Evolutionary conservation across 1,140 invertebrate species (phyloP).

Genomic region (Pentalonia nigronervosa): DNA sequence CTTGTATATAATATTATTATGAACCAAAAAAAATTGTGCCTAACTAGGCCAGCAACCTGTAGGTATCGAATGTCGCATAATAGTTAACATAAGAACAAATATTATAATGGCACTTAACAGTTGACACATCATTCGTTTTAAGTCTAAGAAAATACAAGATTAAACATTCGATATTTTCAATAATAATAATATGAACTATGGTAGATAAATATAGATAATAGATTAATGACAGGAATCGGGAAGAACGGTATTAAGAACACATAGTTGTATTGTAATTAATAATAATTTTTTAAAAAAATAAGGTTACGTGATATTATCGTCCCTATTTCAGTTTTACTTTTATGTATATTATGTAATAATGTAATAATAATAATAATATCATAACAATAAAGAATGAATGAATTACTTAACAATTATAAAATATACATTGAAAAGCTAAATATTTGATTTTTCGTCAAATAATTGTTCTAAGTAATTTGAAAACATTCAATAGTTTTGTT

Average conservation of each 20-base stretch:
- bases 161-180: neutral
- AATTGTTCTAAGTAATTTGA: conserved; percentile 15
- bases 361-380: neutral
- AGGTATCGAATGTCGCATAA: neutral
- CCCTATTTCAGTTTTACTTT: neutral
- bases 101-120: neutral
- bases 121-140: neutral
- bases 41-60: neutral
- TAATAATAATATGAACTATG: neutral
- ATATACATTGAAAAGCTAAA: conserved; percentile 7
- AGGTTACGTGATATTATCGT: neutral
- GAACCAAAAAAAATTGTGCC: neutral
- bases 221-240: neutral
- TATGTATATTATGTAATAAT: conserved; percentile 19
- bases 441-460: neutral
- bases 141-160: neutral
- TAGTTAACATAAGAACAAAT: neutral
- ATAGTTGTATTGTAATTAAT: conserved; percentile 14
- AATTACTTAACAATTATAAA: conserved; percentile 35
- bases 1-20: neutral
- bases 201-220: neutral
- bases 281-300: neutral
- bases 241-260: conserved; percentile 35
- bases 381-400: conserved; percentile 21
- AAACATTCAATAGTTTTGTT: conserved; percentile 15